phyloP scores from a whole-genome alignment of 2,113 vertebrate genomes.

The Scartelaos histophorus region DNA sequence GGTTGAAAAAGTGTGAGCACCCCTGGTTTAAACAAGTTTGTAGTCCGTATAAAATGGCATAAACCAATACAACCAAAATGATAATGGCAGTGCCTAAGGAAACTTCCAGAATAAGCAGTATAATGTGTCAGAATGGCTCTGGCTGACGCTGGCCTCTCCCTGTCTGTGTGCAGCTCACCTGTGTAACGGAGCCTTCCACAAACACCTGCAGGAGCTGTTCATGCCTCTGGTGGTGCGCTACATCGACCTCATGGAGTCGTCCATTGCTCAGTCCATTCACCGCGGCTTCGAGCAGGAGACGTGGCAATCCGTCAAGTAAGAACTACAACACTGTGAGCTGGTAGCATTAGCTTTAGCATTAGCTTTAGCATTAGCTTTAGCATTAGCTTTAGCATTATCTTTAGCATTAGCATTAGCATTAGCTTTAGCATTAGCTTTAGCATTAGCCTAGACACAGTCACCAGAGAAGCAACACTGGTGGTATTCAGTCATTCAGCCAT shows the following conservation, averaged over 20 bases:
- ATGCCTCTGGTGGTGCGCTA: slow-evolving; percentile 94
- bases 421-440: background rate
- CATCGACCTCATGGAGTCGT: slow-evolving; percentile 98
- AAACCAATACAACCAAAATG: no score
- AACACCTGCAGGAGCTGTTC: slow-evolving; percentile 94
- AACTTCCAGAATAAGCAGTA: no score
- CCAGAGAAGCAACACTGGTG: no score
- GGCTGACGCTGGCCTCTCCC: background rate
- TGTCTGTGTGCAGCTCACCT: slow-evolving; percentile 80
- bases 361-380: background rate
- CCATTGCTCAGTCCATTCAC: slow-evolving; percentile 97
- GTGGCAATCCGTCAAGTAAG: slow-evolving; percentile 98
- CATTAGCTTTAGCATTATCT: background rate
- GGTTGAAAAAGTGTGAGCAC: no score
- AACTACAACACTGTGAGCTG: background rate
- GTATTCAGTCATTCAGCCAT: no score
- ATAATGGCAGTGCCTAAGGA: no score
- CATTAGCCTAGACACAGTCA: background rate
- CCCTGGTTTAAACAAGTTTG: no score
- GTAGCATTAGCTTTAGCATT: background rate
- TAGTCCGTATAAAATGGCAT: no score
- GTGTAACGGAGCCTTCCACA: slow-evolving; percentile 94
- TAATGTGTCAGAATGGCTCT: no score
- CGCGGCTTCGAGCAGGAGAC: slow-evolving; percentile 94
- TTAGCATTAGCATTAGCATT: background rate